phyloP scores from a whole-genome alignment of 2,888 invertebrate genomes.

The Operophtera brumata region DNA sequence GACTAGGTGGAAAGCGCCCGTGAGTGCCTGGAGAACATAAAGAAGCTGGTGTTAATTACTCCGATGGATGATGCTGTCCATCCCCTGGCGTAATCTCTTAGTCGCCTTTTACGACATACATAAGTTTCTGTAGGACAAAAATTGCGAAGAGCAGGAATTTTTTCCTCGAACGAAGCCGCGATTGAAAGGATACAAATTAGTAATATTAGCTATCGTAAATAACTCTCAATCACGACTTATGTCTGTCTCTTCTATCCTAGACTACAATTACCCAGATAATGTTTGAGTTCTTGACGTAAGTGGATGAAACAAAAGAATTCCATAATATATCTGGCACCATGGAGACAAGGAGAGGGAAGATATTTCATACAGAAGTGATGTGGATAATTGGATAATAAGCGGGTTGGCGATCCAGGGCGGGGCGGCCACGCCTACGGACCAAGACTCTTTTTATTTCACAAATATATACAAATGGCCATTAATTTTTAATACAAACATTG shows the following conservation, averaged over 20 bases:
- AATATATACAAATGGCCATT: slow-evolving; percentile 23
- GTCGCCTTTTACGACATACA: too few species aligned
- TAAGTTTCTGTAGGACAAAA: too few species aligned
- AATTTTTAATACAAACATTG: slow-evolving; percentile 32
- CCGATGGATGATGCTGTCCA: too few species aligned
- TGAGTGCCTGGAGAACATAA: too few species aligned
- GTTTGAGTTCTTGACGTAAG: slow-evolving; percentile 1
- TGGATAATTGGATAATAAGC: slow-evolving; percentile 75
- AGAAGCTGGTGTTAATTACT: too few species aligned
- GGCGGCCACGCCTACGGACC: slow-evolving; percentile 63
- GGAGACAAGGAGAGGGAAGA: slow-evolving; percentile 39
- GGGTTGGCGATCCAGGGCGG: slow-evolving; percentile 64
- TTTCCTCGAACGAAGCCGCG: too few species aligned
- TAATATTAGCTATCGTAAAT: background rate
- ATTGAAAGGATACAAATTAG: too few species aligned
- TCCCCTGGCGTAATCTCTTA: too few species aligned
- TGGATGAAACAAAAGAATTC: slow-evolving; percentile 19
- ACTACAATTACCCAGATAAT: background rate
- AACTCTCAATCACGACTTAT: background rate
- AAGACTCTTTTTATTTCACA: slow-evolving; percentile 47
- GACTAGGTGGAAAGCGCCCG: too few species aligned
- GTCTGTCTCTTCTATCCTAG: background rate
- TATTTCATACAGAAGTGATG: slow-evolving; percentile 74
- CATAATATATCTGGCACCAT: slow-evolving; percentile 18
- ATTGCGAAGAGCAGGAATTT: too few species aligned